These are phyloP conservation scores for Battus philenor DNA, from an alignment of 1,140 invertebrate genomes.

Conservation along the genomic window DNA sequence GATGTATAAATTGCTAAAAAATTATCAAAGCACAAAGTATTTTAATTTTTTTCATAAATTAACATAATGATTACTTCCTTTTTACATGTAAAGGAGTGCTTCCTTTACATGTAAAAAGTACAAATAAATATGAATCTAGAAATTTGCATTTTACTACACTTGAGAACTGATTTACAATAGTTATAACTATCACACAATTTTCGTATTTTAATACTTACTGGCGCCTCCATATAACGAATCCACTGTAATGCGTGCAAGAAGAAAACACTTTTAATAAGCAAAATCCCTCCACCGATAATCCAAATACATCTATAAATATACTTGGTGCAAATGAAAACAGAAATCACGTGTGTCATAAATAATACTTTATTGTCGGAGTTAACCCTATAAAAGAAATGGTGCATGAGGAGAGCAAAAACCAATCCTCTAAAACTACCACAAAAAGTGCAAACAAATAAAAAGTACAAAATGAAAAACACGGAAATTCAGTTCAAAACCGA, in stretches of 20 bases:
- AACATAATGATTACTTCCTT: too few species aligned
- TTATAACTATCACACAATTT: too few species aligned
- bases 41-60: too few species aligned
- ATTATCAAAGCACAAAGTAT: too few species aligned
- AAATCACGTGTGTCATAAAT: constrained; percentile 23
- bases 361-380: constrained; percentile 8
- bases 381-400: constrained; percentile 52
- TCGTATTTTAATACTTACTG: constrained; percentile 81
- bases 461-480: constrained; percentile 20
- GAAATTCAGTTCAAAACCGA: constrained; percentile 48
- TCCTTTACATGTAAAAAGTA: too few species aligned
- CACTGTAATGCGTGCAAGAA: constrained; percentile 78
- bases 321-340: constrained; percentile 29
- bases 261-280: constrained; percentile 58
- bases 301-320: constrained; percentile 33
- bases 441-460: constrained; percentile 62
- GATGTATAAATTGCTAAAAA: too few species aligned
- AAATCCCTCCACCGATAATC: constrained; percentile 25
- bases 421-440: constrained; percentile 54
- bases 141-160: too few species aligned
- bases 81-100: too few species aligned
- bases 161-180: too few species aligned
- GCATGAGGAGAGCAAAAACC: constrained; percentile 57
- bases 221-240: constrained; percentile 89
- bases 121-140: too few species aligned